A percentile compares a stretch with the other conserved stretches of the same genome.
Conservation (phyloP, 2,888 invertebrate genomes). For the Dynastes grantii region DNA sequence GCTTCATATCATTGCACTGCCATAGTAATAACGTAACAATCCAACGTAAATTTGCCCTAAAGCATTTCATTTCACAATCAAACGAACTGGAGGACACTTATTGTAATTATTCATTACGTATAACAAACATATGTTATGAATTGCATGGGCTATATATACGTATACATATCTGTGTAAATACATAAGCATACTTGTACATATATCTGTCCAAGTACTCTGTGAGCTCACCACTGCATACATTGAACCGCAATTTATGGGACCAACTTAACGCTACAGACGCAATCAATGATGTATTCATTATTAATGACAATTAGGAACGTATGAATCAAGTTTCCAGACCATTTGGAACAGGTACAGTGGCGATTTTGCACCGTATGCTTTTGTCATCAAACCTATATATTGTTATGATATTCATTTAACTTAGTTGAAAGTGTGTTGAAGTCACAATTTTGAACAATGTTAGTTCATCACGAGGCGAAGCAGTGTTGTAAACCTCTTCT, state of each 20-base stretch:
- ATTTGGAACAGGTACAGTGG: neutral
- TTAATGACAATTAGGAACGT: slow-evolving; percentile 7
- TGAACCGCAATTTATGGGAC: neutral
- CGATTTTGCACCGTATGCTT: neutral
- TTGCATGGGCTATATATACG: no score
- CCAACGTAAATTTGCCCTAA: neutral
- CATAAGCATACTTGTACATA: no score
- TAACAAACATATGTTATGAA: neutral
- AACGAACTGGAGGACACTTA: neutral
- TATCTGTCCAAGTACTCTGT: no score
- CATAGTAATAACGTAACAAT: neutral
- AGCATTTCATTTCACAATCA: neutral
- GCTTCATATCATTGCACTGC: neutral
- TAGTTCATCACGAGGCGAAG: no score
- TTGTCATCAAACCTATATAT: no score
- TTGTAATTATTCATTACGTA: neutral
- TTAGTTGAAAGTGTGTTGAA: no score
- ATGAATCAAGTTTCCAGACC: slow-evolving; percentile 12
- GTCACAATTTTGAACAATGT: no score
- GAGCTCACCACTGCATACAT: neutral
- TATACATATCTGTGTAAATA: no score
- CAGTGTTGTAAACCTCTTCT: no score
- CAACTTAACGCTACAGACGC: neutral
- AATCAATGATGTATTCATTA: slow-evolving; percentile 12
- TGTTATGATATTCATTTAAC: no score